A percentile compares a stretch with the other conserved stretches of the same genome.
These are phyloP conservation scores for Sinodicranocentrus sp. DNA, from an alignment of 2,888 invertebrate species.

Conservation along the genomic window DNA sequence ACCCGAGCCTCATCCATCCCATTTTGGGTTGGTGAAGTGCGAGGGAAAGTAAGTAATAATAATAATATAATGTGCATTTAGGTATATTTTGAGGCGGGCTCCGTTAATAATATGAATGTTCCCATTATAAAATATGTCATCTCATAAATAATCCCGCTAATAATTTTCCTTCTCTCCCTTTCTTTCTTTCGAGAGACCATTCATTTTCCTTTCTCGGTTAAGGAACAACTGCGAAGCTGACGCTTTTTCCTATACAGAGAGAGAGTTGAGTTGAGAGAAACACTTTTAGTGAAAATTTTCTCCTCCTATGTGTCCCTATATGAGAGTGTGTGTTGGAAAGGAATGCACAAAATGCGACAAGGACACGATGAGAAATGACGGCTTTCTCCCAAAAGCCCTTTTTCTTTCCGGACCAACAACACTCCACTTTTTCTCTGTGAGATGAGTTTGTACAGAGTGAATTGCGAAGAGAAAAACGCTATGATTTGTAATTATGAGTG, in stretches of 20 bases:
- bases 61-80: conserved; percentile 38
- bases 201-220: conserved; percentile 32
- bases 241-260: no score
- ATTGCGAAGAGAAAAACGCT: no score
- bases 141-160: conserved; percentile 65
- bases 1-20: conserved; percentile 57
- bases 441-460: no score
- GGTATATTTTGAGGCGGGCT: background rate
- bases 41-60: conserved; percentile 47
- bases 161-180: conserved; percentile 53
- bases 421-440: no score
- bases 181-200: background rate
- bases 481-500: no score
- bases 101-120: conserved; percentile 65
- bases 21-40: background rate
- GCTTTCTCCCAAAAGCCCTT: conserved; percentile 49
- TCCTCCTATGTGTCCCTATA: no score
- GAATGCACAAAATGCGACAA: no score
- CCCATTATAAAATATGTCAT: conserved; percentile 69
- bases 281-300: no score
- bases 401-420: conserved; percentile 26
- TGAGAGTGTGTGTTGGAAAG: no score
- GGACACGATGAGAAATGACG: conserved; percentile 23
- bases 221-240: no score
- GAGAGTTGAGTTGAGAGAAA: no score